Percentiles rank a stretch among this genome's conserved stretches.
Conservation (phyloP, 2,113 vertebrate species). For the Hippocampus abdominalis region DNA sequence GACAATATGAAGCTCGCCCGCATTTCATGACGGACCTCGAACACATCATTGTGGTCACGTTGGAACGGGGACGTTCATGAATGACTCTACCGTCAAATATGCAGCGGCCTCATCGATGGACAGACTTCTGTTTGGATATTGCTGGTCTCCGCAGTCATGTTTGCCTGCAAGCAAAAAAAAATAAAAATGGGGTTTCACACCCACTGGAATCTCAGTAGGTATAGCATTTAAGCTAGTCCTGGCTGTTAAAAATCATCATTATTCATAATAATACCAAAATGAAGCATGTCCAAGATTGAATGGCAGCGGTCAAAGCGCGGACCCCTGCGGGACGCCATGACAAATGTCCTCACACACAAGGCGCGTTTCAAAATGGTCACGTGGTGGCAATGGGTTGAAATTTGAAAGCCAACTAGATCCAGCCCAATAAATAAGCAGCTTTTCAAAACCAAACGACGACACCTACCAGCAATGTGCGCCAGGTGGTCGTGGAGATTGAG, state of each 20-base stretch:
- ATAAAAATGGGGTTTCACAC: background rate
- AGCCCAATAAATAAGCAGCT: background rate
- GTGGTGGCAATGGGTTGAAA: background rate
- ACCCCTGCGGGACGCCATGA: background rate
- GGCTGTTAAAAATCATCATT: background rate
- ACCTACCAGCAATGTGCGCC: constrained; percentile 87
- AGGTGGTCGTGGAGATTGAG: constrained; percentile 89
- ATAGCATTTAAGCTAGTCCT: background rate
- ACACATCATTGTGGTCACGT: background rate
- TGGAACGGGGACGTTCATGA: background rate
- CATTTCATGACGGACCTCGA: background rate
- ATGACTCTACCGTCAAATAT: constrained; percentile 80
- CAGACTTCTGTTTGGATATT: constrained; percentile 80
- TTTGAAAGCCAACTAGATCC: background rate
- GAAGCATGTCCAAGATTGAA: background rate
- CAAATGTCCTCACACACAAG: no score
- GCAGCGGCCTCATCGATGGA: constrained; percentile 80
- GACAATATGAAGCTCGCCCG: background rate
- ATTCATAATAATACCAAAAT: background rate
- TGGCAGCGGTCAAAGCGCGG: background rate
- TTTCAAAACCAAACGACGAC: background rate
- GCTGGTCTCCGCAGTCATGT: constrained; percentile 87
- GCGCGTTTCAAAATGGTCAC: background rate
- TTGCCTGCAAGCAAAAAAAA: constrained; percentile 73
- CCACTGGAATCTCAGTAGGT: no score